A percentile compares a stretch with the other conserved stretches of the same genome.
These are phyloP conservation scores for Ochropleura plecta DNA, from an alignment of 2,888 invertebrate species.

Conservation along the genomic window DNA sequence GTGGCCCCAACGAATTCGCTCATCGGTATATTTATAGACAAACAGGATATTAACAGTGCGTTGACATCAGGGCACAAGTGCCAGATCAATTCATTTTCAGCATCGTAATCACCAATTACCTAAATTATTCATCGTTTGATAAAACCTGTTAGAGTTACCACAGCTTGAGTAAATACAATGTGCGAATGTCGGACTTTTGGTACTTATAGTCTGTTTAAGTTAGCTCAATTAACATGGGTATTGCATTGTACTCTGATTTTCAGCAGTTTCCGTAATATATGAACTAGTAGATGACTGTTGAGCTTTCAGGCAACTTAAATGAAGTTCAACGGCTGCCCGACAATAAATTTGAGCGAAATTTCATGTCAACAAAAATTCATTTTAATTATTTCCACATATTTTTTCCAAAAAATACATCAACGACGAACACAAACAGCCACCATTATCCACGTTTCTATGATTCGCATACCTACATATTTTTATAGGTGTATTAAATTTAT, in stretches of 20 bases:
- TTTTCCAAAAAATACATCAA: constrained; percentile 18
- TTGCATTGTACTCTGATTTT: constrained; percentile 16
- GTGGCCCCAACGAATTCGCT: constrained; percentile 69
- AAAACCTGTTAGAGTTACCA: constrained; percentile 43
- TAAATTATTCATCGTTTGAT: constrained; percentile 54
- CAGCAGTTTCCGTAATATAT: not conserved
- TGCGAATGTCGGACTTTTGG: not conserved
- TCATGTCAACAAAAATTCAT: not conserved
- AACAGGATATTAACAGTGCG: constrained; percentile 79
- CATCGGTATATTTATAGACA: constrained; percentile 76
- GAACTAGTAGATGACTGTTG: not conserved
- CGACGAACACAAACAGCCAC: constrained; percentile 21
- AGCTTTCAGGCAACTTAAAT: constrained; percentile 2
- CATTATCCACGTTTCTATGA: constrained; percentile 47
- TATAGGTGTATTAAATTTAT: constrained; percentile 63
- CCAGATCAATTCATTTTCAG: constrained; percentile 69
- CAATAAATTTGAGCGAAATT: not conserved
- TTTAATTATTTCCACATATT: not conserved
- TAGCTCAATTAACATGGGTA: not conserved
- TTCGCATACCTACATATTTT: constrained; percentile 56
- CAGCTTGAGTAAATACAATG: constrained; percentile 15
- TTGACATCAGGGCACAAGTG: constrained; percentile 77
- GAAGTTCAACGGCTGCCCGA: not conserved
- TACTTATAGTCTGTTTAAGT: constrained; percentile 9
- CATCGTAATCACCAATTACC: constrained; percentile 60